phyloP scores from a whole-genome alignment of 2,797 vertebrate species.

The Podargus strigoides region DNA sequence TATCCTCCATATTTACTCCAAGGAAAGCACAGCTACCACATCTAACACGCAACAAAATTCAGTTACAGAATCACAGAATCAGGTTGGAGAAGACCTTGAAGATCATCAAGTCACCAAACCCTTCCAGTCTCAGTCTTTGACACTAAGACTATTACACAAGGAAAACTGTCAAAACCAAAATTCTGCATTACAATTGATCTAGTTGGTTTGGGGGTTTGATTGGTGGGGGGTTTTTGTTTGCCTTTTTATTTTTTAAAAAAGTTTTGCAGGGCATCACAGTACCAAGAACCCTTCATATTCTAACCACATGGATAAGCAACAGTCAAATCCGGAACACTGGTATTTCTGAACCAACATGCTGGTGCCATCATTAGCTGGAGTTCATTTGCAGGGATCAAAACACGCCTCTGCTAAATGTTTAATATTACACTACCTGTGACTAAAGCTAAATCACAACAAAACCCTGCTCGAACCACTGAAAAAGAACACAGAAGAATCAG shows the following conservation, averaged over 20 bases:
- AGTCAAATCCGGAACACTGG: not conserved
- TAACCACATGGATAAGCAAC: not conserved
- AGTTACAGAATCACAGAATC: no score
- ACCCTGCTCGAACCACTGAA: not conserved
- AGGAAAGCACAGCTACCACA: not conserved
- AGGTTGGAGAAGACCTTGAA: no score
- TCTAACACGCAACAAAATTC: not conserved
- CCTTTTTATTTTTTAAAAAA: not conserved
- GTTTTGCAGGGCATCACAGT: not conserved
- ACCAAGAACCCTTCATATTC: not conserved
- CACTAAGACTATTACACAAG: not conserved
- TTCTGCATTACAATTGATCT: not conserved
- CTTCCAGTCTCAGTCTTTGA: not conserved
- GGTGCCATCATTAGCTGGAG: not conserved
- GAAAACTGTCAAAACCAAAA: not conserved
- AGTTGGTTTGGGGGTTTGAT: not conserved
- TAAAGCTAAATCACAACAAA: not conserved
- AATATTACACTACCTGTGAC: not conserved
- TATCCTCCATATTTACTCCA: not conserved
- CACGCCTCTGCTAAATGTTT: not conserved
- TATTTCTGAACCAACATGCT: not conserved
- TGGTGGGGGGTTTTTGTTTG: not conserved
- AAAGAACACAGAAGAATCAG: not conserved
- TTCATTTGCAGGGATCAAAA: not conserved
- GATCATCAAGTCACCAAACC: no score